Base-by-base conservation (phyloP, 1,140 invertebrate species). In the Brachionus sp. region DNA sequence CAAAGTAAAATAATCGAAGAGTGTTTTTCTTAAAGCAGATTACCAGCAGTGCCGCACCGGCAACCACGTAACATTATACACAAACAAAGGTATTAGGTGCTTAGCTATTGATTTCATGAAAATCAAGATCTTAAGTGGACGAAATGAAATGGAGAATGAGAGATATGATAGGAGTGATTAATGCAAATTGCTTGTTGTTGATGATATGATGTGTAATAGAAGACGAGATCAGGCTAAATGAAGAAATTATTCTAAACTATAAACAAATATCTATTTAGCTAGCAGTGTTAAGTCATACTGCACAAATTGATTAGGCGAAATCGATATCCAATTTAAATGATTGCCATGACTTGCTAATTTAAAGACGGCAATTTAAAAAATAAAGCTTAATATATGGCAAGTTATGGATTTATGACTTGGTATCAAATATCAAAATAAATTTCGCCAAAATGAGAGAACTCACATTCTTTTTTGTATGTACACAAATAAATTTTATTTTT, bases 381-480 rank as follows among this genome's bases (percentile, higher is more conserved):
- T 39, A 10, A 70, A 70, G n/a, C 37, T 70, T 37, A 37, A 70
- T 39, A 19, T 37, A n/a, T 66, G 25, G 25, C 33, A 33, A 39
- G 16, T n/a, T 10, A 70, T 37, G 35, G 35, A 37, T 70, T 70
- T 70, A 70, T 70, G 37, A 39, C 66, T 39, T 70, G 35, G 23
- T 75, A 75, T 75, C 70, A 35, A 25, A 75, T 75, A 75, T 75
- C 70, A 75, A 75, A 75, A 44, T 19, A 70, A 70, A 37, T 70
- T 39, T 37, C 66, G 29, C 35, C 3, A 70, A 70, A 37, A 70
- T 37, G 35, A 70, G 66, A 70, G 35, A 70, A 70, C 66, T 70
- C 66, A 70, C 66, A 70, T 70, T 66, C 29, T 29, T 29, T 29
- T 29, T 29, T 29, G 29, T 29, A 29, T 29, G 3, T 29, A 29